Evolutionary conservation across 30 jellyfish, hydroid and myxozoan species (phyloP).

Genomic region (Hydra vulgaris): DNA sequence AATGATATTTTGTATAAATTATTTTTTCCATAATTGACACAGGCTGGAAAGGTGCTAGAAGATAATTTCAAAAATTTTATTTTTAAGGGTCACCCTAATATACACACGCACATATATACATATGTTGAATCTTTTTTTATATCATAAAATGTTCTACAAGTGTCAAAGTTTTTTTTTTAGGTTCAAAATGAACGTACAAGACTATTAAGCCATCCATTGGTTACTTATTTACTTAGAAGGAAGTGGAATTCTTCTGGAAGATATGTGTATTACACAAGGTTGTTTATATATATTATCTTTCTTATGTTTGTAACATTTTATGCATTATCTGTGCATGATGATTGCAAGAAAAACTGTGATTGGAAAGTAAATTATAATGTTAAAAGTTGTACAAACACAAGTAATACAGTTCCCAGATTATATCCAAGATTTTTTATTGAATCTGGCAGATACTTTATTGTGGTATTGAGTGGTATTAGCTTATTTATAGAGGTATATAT

Average conservation of each 20-base stretch:
- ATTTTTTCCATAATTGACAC: too few relatives aligned
- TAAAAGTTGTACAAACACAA: background rate
- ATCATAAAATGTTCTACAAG: too few relatives aligned
- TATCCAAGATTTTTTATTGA: slow-evolving; percentile 50
- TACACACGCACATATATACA: too few relatives aligned
- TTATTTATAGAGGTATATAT: slow-evolving; percentile 77
- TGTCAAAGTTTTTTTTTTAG: too few relatives aligned
- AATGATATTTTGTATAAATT: too few relatives aligned
- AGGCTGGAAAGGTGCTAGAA: too few relatives aligned
- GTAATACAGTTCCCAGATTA: background rate
- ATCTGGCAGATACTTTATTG: slow-evolving; percentile 74
- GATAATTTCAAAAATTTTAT: too few relatives aligned
- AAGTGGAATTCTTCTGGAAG: slow-evolving; percentile 95
- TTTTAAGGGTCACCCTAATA: too few relatives aligned
- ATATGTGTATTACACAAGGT: slow-evolving; percentile 81
- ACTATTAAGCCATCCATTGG: slow-evolving; percentile 92
- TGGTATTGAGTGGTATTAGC: slow-evolving; percentile 42
- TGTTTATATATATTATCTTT: slow-evolving; percentile 55
- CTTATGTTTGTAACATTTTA: slow-evolving; percentile 86
- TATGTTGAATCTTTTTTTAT: too few relatives aligned
- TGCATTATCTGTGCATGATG: slow-evolving; percentile 53
- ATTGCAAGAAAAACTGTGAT: slow-evolving; percentile 13
- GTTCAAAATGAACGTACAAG: slow-evolving; percentile 85
- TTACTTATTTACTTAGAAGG: slow-evolving; percentile 80
- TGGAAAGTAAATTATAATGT: too few relatives aligned